A percentile compares a stretch with the other conserved stretches of the same genome.
phyloP scores from a whole-genome alignment of 1,140 invertebrate genomes.

The Batillaria attramentaria region DNA sequence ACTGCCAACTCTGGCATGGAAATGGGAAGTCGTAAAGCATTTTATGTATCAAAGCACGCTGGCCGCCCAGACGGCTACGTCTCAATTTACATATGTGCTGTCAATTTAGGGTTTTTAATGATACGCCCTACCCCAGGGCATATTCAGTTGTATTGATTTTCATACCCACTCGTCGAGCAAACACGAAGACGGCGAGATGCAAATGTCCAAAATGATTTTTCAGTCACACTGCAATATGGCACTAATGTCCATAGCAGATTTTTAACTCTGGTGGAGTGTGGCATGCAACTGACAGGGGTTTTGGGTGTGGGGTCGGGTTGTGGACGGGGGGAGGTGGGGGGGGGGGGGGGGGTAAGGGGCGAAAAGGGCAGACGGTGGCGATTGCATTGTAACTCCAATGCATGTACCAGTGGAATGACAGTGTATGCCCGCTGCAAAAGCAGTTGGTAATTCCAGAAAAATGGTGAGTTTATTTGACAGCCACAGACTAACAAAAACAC shows the following conservation, averaged over 20 bases:
- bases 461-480: constrained; percentile 26
- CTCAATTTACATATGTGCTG: constrained; percentile 27
- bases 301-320: too few species aligned
- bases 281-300: too few species aligned
- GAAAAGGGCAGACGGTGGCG: too few species aligned
- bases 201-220: constrained; percentile 26
- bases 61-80: not conserved
- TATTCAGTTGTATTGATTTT: constrained; percentile 14
- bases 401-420: too few species aligned
- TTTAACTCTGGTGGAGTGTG: too few species aligned
- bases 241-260: too few species aligned
- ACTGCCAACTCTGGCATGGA: constrained; percentile 24
- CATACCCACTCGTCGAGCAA: not conserved
- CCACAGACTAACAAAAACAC: constrained; percentile 5
- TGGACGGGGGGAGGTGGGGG: too few species aligned
- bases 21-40: constrained; percentile 12
- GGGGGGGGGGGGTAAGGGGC: too few species aligned
- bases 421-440: too few species aligned
- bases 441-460: too few species aligned
- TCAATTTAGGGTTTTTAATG: constrained; percentile 26
- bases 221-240: constrained; percentile 8
- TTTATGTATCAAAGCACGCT: not conserved
- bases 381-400: too few species aligned
- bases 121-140: constrained; percentile 9
- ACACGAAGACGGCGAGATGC: constrained; percentile 8